These are phyloP conservation scores for Anticlea derivata DNA, from an alignment of 2,888 invertebrate genomes.

Conservation along the genomic window DNA sequence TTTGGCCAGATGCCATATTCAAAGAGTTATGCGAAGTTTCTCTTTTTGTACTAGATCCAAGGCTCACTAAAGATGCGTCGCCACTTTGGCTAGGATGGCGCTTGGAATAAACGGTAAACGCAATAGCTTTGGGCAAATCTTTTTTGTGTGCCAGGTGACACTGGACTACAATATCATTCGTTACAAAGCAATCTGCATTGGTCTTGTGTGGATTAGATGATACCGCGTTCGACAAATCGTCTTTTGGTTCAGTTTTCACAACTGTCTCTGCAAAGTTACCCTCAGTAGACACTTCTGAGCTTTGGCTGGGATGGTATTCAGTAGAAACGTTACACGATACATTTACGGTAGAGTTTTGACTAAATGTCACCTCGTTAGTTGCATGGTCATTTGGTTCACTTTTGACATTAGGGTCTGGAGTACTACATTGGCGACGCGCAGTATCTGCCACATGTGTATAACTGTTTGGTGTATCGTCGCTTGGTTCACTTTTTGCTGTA, in stretches of 20 bases:
- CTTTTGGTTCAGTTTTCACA: constrained; percentile 7
- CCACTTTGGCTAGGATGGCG: neutral
- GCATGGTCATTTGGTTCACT: neutral
- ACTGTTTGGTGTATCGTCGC: no score
- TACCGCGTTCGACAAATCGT: neutral
- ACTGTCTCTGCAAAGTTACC: neutral
- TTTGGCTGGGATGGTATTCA: neutral
- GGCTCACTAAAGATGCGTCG: neutral
- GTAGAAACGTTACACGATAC: neutral
- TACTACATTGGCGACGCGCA: neutral
- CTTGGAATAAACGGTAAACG: constrained; percentile 1
- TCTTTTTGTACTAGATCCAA: neutral
- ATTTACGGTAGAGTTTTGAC: neutral
- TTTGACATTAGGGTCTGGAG: neutral
- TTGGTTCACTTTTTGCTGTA: no score
- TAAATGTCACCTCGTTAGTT: neutral
- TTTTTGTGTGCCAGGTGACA: neutral
- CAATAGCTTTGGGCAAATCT: neutral
- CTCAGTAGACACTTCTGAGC: neutral
- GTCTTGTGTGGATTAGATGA: neutral
- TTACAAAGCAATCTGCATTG: neutral
- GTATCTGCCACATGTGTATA: neutral
- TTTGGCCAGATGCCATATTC: neutral
- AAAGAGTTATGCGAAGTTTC: neutral
- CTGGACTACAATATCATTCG: neutral